Percentiles rank a stretch among this genome's conserved stretches.
Conservation (phyloP, 1,140 invertebrate species). For the Bombus sylvicola region DNA sequence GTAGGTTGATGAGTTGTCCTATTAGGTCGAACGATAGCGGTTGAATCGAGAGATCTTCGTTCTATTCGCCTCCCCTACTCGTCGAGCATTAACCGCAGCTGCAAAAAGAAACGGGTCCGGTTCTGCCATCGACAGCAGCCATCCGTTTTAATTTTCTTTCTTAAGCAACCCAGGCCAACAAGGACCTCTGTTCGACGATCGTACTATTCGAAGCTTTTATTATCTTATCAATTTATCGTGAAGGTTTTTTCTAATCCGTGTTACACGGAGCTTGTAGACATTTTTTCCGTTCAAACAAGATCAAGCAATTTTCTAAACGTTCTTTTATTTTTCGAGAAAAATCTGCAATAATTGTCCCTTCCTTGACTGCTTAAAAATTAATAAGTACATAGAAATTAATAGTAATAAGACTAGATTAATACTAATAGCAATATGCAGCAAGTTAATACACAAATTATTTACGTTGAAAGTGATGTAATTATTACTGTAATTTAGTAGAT, state of each 20-base stretch:
- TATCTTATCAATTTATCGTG: slow-evolving; percentile 22
- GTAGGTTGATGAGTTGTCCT: slow-evolving; percentile 55
- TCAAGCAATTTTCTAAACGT: background rate
- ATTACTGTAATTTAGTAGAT: background rate
- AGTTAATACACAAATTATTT: too few relatives aligned
- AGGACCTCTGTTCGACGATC: background rate
- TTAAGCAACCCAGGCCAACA: slow-evolving; percentile 19
- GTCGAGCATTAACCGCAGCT: slow-evolving; percentile 43
- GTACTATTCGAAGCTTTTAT: background rate
- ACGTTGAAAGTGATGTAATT: too few relatives aligned
- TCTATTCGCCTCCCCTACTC: slow-evolving; percentile 24
- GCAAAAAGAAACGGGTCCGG: slow-evolving; percentile 47
- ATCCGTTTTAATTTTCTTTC: slow-evolving; percentile 59
- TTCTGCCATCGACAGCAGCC: slow-evolving; percentile 53
- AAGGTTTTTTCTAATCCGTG: background rate
- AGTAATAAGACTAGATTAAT: too few relatives aligned
- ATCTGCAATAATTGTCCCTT: too few relatives aligned
- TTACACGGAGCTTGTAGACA: background rate
- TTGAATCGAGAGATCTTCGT: slow-evolving; percentile 52
- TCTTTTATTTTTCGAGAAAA: too few relatives aligned
- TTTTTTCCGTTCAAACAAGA: background rate
- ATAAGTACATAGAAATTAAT: too few relatives aligned
- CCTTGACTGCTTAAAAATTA: too few relatives aligned
- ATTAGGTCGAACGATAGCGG: slow-evolving; percentile 58
- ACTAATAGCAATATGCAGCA: too few relatives aligned